Evolutionary conservation across 2,888 invertebrate genomes (phyloP).

Genomic region (Pecten maximus): DNA sequence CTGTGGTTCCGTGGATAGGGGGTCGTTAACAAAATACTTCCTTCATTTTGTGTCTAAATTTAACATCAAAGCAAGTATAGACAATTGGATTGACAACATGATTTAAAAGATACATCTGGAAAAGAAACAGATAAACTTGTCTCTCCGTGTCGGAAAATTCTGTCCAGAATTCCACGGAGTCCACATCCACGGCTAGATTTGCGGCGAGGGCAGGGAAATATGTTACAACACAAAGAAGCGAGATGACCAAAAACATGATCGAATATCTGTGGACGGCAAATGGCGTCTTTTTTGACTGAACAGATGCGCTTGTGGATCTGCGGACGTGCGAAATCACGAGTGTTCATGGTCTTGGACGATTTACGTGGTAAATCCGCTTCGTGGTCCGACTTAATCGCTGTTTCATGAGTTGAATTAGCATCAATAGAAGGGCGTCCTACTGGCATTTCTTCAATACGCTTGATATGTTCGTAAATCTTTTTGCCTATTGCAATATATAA

Average conservation of each 20-base stretch:
- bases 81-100: not conserved
- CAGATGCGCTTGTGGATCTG: not conserved
- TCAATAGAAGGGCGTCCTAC: not conserved
- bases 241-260: not conserved
- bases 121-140: not conserved
- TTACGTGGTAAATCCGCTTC: not conserved
- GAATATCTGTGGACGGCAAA: not conserved
- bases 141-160: conserved; percentile 19
- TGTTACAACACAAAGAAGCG: not conserved
- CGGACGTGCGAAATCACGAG: not conserved
- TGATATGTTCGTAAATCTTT: not conserved
- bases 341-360: not conserved
- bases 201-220: not conserved
- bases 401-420: not conserved
- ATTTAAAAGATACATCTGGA: conserved; percentile 23
- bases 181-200: not conserved
- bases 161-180: not conserved
- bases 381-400: not conserved
- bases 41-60: not conserved
- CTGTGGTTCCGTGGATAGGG: not conserved
- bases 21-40: not conserved
- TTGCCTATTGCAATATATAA: not conserved
- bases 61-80: not conserved
- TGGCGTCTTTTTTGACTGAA: not conserved
- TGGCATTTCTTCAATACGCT: not conserved